Conservation (phyloP, 2,888 invertebrate species). For the Pterostichus niger region DNA sequence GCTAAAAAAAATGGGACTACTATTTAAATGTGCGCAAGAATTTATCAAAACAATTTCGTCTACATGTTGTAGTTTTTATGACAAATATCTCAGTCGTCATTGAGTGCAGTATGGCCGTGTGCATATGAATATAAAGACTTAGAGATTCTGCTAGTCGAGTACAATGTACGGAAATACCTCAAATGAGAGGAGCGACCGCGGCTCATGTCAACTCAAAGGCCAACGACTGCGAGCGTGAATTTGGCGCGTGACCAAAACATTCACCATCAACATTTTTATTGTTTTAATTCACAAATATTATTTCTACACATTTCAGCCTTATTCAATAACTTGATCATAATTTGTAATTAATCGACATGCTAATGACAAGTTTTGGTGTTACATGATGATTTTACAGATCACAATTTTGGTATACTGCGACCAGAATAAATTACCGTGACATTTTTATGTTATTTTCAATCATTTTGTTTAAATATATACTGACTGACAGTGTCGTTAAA, state of each 20-base stretch:
- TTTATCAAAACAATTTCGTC: not conserved
- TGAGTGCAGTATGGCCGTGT: not conserved
- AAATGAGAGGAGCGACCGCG: not conserved
- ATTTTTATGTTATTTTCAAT: no score
- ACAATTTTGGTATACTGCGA: no score
- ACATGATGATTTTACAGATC: no score
- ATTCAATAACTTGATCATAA: no score
- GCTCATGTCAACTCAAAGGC: conserved; percentile 47
- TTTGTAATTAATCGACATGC: no score
- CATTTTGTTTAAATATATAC: no score
- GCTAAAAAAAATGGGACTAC: no score
- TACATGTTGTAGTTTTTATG: not conserved
- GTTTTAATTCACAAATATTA: conserved; percentile 25
- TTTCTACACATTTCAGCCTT: no score
- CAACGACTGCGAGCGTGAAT: conserved; percentile 62
- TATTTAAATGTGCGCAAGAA: not conserved
- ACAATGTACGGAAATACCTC: conserved; percentile 52
- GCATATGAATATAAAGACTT: not conserved
- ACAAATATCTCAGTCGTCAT: not conserved
- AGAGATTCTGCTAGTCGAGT: conserved; percentile 9
- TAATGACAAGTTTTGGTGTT: no score
- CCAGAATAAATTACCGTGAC: no score
- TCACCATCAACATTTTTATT: conserved; percentile 44
- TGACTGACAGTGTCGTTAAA: no score
- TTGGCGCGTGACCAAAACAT: conserved; percentile 58